phyloP scores from a whole-genome alignment of 2,888 invertebrate species.

The Plebejus melissa region DNA sequence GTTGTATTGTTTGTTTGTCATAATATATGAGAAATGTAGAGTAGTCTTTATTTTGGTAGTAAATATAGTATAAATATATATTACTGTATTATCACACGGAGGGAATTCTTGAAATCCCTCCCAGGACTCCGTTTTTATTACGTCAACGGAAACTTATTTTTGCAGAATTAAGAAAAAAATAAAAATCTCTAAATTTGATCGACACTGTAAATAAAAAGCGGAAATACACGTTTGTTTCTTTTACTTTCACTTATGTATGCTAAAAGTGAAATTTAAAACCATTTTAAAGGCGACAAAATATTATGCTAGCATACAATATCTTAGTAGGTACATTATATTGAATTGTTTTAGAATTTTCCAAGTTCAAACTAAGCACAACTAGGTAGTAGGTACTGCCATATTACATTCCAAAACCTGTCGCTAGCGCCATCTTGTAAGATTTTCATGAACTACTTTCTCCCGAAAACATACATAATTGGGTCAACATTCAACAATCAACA shows the following conservation, averaged over 20 bases:
- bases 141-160: background rate
- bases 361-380: too few species aligned
- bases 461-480: background rate
- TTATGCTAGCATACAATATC: background rate
- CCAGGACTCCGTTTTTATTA: background rate
- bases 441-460: slow-evolving; percentile 6
- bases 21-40: too few species aligned
- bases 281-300: slow-evolving; percentile 2
- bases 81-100: too few species aligned
- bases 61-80: too few species aligned
- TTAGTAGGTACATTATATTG: too few species aligned
- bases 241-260: slow-evolving; percentile 8
- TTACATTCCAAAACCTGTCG: background rate
- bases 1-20: too few species aligned
- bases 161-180: background rate
- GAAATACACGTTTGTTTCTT: background rate
- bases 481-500: background rate
- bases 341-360: too few species aligned
- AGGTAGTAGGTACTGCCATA: too few species aligned
- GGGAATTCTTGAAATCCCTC: too few species aligned
- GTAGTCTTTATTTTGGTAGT: too few species aligned
- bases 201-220: background rate
- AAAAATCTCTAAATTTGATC: background rate
- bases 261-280: background rate
- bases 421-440: slow-evolving; percentile 14